Percentiles rank a stretch among this genome's conserved stretches.
phyloP scores from a whole-genome alignment of 2,888 invertebrate genomes.

The Tenodera sinensis region DNA sequence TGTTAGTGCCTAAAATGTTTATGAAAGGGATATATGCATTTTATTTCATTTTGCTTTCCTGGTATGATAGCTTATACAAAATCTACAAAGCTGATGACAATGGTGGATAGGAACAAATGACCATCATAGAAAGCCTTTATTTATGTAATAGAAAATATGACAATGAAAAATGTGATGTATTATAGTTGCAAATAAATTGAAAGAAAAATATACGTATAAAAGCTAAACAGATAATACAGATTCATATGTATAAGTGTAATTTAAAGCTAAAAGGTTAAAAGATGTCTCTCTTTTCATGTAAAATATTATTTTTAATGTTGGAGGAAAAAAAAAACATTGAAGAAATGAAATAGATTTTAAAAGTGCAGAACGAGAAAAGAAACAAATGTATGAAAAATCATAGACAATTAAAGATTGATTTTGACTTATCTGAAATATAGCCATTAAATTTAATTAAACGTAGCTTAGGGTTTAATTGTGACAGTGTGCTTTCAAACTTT shows the following conservation, averaged over 20 bases:
- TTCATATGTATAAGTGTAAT: background rate
- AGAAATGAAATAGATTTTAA: background rate
- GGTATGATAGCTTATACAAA: background rate
- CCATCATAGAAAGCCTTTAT: background rate
- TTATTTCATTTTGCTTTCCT: background rate
- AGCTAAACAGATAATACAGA: background rate
- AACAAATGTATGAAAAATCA: background rate
- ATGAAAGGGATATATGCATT: background rate
- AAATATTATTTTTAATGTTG: background rate
- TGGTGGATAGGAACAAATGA: background rate
- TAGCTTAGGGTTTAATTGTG: background rate
- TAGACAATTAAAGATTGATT: background rate
- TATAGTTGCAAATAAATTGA: background rate
- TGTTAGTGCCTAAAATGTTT: slow-evolving; percentile 11
- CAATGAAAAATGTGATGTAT: slow-evolving; percentile 1
- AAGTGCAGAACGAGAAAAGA: background rate
- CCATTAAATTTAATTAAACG: background rate
- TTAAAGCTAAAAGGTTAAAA: background rate
- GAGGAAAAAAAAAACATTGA: background rate
- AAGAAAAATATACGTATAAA: background rate
- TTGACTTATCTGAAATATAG: background rate
- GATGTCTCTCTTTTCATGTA: background rate
- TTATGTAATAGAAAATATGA: background rate
- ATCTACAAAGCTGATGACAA: background rate
- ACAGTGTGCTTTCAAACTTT: background rate